Percentiles rank a stretch among this genome's conserved stretches.
Conservation (phyloP, 2,797 vertebrate species). For the Discoglossus pictus region DNA sequence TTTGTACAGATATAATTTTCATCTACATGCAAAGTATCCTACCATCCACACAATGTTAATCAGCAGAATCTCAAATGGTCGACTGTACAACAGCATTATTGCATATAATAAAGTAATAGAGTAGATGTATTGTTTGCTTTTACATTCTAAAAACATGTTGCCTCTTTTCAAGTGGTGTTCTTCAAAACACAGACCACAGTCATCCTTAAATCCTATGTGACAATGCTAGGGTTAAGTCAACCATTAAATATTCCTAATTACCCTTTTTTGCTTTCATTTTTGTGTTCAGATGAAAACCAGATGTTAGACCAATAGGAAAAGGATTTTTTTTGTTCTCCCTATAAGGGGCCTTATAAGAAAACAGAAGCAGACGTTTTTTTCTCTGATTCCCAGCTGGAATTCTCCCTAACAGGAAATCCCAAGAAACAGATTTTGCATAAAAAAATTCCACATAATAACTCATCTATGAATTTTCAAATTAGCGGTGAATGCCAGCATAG, state of each 20-base stretch:
- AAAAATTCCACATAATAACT: too few relatives aligned
- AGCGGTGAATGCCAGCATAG: too few relatives aligned
- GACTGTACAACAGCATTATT: too few relatives aligned
- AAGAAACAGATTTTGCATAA: not conserved
- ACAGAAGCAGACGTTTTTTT: slow-evolving; percentile 29
- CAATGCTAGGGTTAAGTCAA: too few relatives aligned
- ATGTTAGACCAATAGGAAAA: slow-evolving; percentile 17
- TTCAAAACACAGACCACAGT: slow-evolving; percentile 3
- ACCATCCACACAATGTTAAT: too few relatives aligned
- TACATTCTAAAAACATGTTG: slow-evolving; percentile 19
- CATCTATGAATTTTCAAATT: too few relatives aligned
- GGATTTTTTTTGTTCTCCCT: slow-evolving; percentile 5
- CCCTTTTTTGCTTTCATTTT: slow-evolving; percentile 1
- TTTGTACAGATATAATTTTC: too few relatives aligned
- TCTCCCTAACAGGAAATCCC: slow-evolving; percentile 5
- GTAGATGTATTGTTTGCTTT: too few relatives aligned
- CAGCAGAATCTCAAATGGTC: too few relatives aligned
- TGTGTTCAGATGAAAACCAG: slow-evolving; percentile 4
- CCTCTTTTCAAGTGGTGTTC: slow-evolving; percentile 1
- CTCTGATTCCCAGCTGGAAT: not conserved
- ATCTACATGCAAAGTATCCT: too few relatives aligned
- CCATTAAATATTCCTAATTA: not conserved
- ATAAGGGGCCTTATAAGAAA: slow-evolving; percentile 14
- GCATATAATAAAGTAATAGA: too few relatives aligned
- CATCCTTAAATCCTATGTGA: slow-evolving; percentile 20